Evolutionary conservation across 2,113 vertebrate species (phyloP).

Genomic region (Chaetodon auriga): DNA sequence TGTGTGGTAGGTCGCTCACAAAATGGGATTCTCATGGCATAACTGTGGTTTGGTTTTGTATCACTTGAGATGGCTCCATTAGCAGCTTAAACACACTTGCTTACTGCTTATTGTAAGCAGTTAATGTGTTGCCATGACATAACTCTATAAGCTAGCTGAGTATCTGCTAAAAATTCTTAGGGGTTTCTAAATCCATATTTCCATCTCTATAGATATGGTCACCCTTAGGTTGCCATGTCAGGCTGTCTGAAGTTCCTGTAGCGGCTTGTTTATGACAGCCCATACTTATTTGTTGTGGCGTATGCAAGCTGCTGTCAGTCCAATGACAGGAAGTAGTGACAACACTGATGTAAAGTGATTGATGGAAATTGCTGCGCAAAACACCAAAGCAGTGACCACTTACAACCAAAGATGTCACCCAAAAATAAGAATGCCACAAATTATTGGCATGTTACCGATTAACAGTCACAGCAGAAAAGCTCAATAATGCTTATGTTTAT

Average conservation of each 20-base stretch:
- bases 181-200: background rate
- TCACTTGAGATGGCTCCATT: background rate
- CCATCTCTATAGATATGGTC: background rate
- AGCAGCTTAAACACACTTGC: background rate
- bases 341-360: constrained; percentile 21
- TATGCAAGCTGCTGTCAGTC: constrained; percentile 40
- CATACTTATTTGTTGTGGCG: constrained; percentile 32
- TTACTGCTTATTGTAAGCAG: background rate
- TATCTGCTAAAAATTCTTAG: background rate
- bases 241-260: constrained; percentile 1
- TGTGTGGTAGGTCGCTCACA: background rate
- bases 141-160: too few relatives aligned
- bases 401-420: background rate
- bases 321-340: constrained; percentile 23
- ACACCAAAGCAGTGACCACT: background rate
- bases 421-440: background rate
- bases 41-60: background rate
- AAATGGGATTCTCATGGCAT: background rate
- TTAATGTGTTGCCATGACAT: background rate
- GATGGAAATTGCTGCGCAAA: constrained; percentile 8
- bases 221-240: background rate
- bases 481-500: background rate
- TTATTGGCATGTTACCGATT: background rate
- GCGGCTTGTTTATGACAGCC: constrained; percentile 8
- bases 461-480: background rate